phyloP scores from a whole-genome alignment of 2,113 vertebrate species.

The Callochromis pleurospilus region DNA sequence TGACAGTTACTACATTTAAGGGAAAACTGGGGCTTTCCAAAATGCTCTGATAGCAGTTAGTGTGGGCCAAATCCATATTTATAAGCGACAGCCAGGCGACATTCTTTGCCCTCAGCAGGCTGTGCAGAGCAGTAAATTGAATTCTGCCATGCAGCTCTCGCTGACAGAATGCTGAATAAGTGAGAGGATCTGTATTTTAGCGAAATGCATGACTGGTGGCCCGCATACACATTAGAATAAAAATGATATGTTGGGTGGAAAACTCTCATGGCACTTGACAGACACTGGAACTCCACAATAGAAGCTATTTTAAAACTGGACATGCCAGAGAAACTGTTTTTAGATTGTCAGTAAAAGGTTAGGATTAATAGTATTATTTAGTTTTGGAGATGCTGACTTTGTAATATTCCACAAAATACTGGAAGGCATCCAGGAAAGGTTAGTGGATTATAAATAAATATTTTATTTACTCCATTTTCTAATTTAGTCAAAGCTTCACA shows the following conservation, averaged over 20 bases:
- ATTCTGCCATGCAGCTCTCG: constrained; percentile 59
- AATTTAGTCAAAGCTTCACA: constrained; percentile 30
- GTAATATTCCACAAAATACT: neutral
- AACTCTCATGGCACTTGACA: constrained; percentile 55
- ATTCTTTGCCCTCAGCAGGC: constrained; percentile 63
- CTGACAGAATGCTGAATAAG: constrained; percentile 73
- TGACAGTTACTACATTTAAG: constrained; percentile 26
- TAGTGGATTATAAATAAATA: constrained; percentile 30
- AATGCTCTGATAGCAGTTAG: constrained; percentile 51
- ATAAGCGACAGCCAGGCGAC: constrained; percentile 56
- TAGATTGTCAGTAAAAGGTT: constrained; percentile 1
- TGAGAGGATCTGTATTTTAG: constrained; percentile 66
- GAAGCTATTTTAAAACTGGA: constrained; percentile 31
- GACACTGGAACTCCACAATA: constrained; percentile 38
- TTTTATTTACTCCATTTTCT: constrained; percentile 25
- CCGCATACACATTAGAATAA: constrained; percentile 52
- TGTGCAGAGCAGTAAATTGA: constrained; percentile 69
- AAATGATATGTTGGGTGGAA: constrained; percentile 51
- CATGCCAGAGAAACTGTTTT: constrained; percentile 14
- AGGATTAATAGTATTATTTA: constrained; percentile 1
- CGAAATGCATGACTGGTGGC: constrained; percentile 62
- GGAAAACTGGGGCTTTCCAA: constrained; percentile 35
- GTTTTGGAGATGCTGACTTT: neutral
- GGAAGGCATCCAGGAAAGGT: neutral
- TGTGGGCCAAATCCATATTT: constrained; percentile 66